These are phyloP conservation scores for Otis tarda DNA, from an alignment of 2,113 vertebrate genomes.

Conservation along the genomic window DNA sequence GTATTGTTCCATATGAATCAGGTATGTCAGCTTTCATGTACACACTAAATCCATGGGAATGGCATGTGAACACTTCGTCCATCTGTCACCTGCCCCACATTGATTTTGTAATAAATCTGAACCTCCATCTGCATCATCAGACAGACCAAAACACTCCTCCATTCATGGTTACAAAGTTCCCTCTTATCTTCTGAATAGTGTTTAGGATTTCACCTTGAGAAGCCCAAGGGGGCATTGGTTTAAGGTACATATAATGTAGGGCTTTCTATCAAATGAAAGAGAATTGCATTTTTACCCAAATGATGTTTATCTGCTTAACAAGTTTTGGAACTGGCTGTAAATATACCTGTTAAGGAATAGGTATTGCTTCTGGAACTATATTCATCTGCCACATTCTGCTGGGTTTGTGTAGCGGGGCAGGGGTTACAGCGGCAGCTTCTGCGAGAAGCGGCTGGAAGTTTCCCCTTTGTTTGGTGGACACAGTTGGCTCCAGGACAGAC, in stretches of 20 bases:
- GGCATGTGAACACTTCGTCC: not conserved
- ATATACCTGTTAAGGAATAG: not conserved
- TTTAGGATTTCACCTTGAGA: not conserved
- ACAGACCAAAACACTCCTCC: not conserved
- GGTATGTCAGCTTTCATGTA: not conserved
- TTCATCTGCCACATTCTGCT: not conserved
- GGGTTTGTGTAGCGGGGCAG: no score
- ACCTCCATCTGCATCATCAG: not conserved
- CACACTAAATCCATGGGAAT: not conserved
- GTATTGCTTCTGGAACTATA: not conserved
- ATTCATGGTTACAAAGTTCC: not conserved
- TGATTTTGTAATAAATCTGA: not conserved
- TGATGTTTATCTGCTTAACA: not conserved
- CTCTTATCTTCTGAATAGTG: not conserved
- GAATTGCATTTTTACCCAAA: not conserved
- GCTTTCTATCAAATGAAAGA: not conserved
- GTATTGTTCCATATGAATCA: not conserved
- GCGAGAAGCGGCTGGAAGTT: no score
- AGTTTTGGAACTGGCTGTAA: not conserved
- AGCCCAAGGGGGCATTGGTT: not conserved
- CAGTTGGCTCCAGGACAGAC: no score
- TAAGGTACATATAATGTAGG: not conserved
- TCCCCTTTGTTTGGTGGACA: no score
- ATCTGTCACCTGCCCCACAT: not conserved
- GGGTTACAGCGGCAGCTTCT: no score